Evolutionary conservation across 2,888 invertebrate species (phyloP), one percentile per base, ranked within the genome.

Genomic region (Electrophaes corylata): DNA sequence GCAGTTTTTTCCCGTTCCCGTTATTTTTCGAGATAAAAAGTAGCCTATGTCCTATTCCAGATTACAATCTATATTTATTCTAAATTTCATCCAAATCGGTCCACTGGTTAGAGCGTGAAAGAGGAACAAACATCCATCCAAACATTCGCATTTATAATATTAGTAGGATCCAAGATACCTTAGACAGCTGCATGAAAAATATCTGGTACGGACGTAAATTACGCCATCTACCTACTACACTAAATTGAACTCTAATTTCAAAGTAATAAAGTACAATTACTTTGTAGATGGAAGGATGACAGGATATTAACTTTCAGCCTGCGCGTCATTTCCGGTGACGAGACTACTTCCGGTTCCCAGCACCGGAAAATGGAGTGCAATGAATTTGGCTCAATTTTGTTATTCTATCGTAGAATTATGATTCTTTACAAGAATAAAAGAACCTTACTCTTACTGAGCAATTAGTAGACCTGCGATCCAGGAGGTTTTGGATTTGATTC

Each of bases 291-390:
- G 14, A 23, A 19, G 18, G 16, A 23, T 23, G 63, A 60, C 80
- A 76, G 86, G 83, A 85, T 84, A 85, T 84, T 79, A 83, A 73
- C 76, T 72, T 78, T 70, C 81, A 79, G 74, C 64, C 75, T 70
- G 59, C 62, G 79, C 80, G 79, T 85, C 85, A 84, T 85, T 83
- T 85, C 86, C 85, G 82, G 76, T 51, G 73, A 72, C 70, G 78
- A 71, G 81, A 84, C 84, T 83, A 82, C 82, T 78, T 84, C 84
- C 84, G 79, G 75, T 83, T 83, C 81, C 73, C 35, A 31, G 55
- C 37, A 45, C 52, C 60, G 60, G 66, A 60, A 62, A 49, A 54
- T 49, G 46, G 51, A 46, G 45, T 18, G 33, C 56, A 47, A 50
- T 55, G 63, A 62, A 53, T 64, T 16, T 56, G 43, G 41, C 52